These are phyloP conservation scores for Odontophorus gujanensis DNA, from an alignment of 2,113 vertebrate genomes.

Conservation along the genomic window DNA sequence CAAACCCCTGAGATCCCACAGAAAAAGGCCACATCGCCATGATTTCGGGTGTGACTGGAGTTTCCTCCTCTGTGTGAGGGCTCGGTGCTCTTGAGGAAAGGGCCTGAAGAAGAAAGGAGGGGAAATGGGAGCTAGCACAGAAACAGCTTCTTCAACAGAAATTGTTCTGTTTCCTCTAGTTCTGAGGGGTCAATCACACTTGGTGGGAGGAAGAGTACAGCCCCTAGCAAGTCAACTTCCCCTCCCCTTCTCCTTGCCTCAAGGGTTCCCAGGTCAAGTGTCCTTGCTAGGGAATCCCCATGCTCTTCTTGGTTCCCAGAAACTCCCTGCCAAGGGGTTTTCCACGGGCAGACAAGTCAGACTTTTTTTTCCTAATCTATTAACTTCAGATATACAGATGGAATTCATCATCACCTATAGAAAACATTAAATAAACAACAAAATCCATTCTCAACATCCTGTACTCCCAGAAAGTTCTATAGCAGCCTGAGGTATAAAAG, in stretches of 20 bases:
- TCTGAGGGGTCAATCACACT: accelerated
- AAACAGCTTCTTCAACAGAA: background rate
- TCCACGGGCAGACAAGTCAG: background rate
- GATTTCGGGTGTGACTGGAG: background rate
- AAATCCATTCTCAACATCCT: background rate
- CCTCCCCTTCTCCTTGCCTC: accelerated
- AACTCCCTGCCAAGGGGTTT: background rate
- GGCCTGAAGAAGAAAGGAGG: background rate
- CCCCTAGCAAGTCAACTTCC: background rate
- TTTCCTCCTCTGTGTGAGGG: background rate
- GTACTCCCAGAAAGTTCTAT: background rate
- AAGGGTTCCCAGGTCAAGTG: background rate
- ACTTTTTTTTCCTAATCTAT: background rate
- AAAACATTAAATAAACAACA: background rate
- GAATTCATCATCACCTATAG: background rate
- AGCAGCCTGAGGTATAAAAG: background rate
- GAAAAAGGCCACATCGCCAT: accelerated
- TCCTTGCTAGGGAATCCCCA: background rate
- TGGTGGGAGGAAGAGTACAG: background rate
- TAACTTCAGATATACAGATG: background rate
- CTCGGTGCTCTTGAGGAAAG: background rate
- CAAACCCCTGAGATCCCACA: background rate
- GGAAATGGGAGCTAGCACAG: background rate
- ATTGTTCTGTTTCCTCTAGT: background rate
- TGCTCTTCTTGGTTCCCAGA: background rate